These are phyloP conservation scores for Anniella stebbinsi DNA, from an alignment of 2,797 vertebrate genomes.

Conservation along the genomic window DNA sequence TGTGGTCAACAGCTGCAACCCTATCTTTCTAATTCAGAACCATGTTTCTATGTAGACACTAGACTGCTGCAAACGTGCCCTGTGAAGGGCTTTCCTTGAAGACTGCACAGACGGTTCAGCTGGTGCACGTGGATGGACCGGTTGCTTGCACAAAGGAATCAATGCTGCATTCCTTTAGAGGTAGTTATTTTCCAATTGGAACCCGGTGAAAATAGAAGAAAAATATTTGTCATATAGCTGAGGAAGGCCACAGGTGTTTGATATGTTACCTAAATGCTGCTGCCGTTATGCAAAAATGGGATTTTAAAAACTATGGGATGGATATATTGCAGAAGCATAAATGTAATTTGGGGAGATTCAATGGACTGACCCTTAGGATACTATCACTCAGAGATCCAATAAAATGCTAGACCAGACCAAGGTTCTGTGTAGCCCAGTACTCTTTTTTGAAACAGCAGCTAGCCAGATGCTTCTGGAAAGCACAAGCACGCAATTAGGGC, in stretches of 20 bases:
- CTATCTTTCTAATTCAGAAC: not conserved
- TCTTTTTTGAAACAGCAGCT: not conserved
- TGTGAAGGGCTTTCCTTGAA: not conserved
- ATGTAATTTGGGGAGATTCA: not conserved
- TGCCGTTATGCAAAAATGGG: not conserved
- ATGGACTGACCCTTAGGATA: not conserved
- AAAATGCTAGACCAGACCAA: not conserved
- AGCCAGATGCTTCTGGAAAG: not conserved
- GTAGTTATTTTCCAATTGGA: not conserved
- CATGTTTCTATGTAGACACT: not conserved
- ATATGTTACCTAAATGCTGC: not conserved
- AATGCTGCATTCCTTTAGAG: not conserved
- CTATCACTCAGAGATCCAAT: not conserved
- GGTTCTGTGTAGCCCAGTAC: no score
- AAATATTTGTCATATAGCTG: no score
- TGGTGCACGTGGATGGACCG: not conserved
- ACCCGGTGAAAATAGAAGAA: not conserved
- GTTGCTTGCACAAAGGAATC: not conserved
- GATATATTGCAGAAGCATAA: not conserved
- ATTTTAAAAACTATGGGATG: not conserved
- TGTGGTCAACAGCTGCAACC: not conserved
- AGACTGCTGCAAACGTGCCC: not conserved
- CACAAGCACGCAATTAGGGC: not conserved
- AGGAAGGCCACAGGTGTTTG: not conserved
- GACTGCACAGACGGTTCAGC: not conserved